These are phyloP conservation scores for Ctena decussata DNA, from an alignment of 2,888 invertebrate species.

Conservation along the genomic window DNA sequence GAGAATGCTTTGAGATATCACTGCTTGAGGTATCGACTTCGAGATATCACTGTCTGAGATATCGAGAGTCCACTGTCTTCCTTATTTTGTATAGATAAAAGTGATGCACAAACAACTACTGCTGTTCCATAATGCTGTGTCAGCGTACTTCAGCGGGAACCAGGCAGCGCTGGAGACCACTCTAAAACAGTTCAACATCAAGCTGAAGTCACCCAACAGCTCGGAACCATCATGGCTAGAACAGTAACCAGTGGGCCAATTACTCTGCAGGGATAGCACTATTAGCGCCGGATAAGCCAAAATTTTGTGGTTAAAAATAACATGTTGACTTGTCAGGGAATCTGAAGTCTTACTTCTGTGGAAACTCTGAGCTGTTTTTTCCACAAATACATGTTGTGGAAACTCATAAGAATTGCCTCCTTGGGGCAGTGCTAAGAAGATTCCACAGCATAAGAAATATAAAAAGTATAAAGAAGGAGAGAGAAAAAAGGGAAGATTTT, in stretches of 20 bases:
- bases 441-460: background rate
- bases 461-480: no score
- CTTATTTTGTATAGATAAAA: slow-evolving; percentile 92
- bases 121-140: slow-evolving; percentile 98
- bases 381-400: background rate
- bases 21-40: no score
- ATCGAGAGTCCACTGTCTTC: no score
- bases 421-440: background rate
- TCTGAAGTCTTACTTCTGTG: no score
- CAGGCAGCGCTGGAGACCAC: slow-evolving; percentile 97
- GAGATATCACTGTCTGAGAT: no score
- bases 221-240: slow-evolving; percentile 94
- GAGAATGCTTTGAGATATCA: no score
- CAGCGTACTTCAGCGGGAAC: slow-evolving; percentile 99
- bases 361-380: no score
- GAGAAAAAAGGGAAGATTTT: no score
- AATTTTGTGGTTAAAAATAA: no score
- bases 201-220: slow-evolving; percentile 93
- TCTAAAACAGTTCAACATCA: slow-evolving; percentile 97
- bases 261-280: background rate
- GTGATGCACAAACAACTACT: slow-evolving; percentile 99
- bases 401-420: background rate
- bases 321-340: no score
- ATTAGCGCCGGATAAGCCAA: no score
- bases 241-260: slow-evolving; percentile 72